Conservation (phyloP, 2,888 invertebrate species). For the Holacanthella duospinosa region DNA sequence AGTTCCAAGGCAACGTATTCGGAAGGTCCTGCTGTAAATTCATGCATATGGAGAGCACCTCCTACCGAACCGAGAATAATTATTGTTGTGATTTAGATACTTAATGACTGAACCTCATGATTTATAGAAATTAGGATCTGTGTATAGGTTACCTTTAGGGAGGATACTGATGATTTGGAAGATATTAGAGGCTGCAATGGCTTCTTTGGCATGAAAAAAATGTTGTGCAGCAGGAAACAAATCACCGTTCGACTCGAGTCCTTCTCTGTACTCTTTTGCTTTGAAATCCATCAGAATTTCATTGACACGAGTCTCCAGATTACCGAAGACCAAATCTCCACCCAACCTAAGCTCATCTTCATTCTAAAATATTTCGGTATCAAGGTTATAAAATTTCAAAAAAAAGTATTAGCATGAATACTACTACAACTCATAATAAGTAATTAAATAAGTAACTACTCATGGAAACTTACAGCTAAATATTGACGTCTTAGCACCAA, state of each 20-base stretch:
- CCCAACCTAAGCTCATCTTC: slow-evolving; percentile 1
- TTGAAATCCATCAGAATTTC: slow-evolving; percentile 35
- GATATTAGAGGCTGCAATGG: slow-evolving; percentile 53
- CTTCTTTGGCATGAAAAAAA: slow-evolving; percentile 52
- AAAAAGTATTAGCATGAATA: too few species aligned
- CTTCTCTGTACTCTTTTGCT: slow-evolving; percentile 29
- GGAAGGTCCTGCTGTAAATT: slow-evolving; percentile 37
- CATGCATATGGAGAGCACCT: slow-evolving; percentile 40
- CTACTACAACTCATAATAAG: too few species aligned
- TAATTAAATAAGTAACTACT: too few species aligned
- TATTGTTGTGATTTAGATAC: too few species aligned
- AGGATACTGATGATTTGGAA: slow-evolving; percentile 55
- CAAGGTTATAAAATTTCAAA: not conserved
- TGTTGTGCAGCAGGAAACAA: slow-evolving; percentile 55
- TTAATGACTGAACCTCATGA: too few species aligned
- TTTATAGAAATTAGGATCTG: not conserved
- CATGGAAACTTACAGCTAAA: not conserved
- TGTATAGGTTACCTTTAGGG: slow-evolving; percentile 53
- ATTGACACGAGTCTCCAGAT: slow-evolving; percentile 32
- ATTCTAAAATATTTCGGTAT: not conserved
- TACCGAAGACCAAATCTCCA: slow-evolving; percentile 7
- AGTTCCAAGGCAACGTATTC: slow-evolving; percentile 38
- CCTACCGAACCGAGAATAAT: slow-evolving; percentile 29
- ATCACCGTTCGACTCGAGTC: slow-evolving; percentile 36
- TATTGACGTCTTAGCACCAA: not conserved